Base-by-base conservation (phyloP, 2,888 invertebrate genomes). In the Rhingia campestris region DNA sequence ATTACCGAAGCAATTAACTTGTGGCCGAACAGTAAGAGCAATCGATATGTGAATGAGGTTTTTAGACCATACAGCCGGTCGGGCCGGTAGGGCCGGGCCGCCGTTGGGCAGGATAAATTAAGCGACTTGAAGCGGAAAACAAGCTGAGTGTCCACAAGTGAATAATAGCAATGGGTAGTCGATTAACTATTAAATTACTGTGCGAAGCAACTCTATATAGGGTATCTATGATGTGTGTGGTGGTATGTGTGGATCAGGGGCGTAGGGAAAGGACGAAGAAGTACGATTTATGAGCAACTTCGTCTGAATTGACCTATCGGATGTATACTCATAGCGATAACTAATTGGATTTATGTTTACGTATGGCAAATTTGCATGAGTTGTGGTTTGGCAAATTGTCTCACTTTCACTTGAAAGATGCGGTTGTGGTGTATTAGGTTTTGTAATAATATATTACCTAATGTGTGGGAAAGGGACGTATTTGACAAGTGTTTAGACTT, bases 121-220 rank as follows among this genome's bases (percentile, higher is more conserved):
- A 30, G 63, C 7, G 37, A n/a, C 47, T 47, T n/a, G 37, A 30
- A 63, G 49, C 63, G 37, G 32, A 6, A 45, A 61, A 61, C 33
- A 43, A 33, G 49, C 49, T 35, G 22, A 64, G 22, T 56, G 70
- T 56, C 58, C 32, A 5, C 64, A 81, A 76, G 66, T 81, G 81
- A 81, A 49, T 81, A 76, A 81, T 72, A 59, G 47, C 66, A 66
- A 72, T 72, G 76, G 72, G 61, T 35, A 72, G 72, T 81, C 76
- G 72, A 76, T 81, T 81, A 81, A 81, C 76, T 76, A 76, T 76
- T 76, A 72, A 76, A 81, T 81, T 76, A 81, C 81, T 66, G 81
- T 76, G 81, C 72, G 76, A 81, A 72, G 66, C 76, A 49, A 22
- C 22, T 22, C 22, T 30, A 30, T 33, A 14, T 9, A 4, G 56